Base-by-base conservation (phyloP, 1,140 invertebrate species). In the Helicoverpa armigera region DNA sequence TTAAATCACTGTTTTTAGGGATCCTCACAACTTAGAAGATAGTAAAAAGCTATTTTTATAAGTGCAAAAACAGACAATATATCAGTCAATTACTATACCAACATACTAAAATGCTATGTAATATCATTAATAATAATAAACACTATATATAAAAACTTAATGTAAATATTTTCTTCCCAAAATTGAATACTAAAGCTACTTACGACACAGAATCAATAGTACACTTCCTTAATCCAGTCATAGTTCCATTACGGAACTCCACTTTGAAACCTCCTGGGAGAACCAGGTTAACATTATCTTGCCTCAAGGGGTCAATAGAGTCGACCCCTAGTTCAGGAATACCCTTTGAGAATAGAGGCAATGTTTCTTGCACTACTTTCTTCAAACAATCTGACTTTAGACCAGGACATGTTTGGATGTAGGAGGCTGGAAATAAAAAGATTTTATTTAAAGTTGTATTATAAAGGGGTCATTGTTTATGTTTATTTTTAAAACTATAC, bases 191-290 rank as follows among this genome's bases (percentile, higher is more conserved):
- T 13, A 51, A 0, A 51, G 16, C 13, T 53, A 88, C 89, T 87
- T 80, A 93, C 92, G 80, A 85, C 5, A 82, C 86, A 16, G 82
- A 84, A 63, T 93, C 89, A 0, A 93, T 83, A 9, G 84, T 81
- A 53, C 92, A 93, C 72, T 92, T 93, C 63, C 83, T 87, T 7
- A 89, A 58, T 14, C 92, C 92, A 60, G 83, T 90, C 7, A 89
- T 29, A 11, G 79, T 72, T 31, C 88, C 89, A 75, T 93, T 79
- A 11, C 61, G 61, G 13, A 92, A 86, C 43, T 87, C 75, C 11
- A 93, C 61, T 81, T 91, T 91, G 3, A 93, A 85, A 0, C 85
- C 87, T 23, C 91, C 92, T 11, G 89, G 86, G 1, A 92, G 81
- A 0, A 87, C 85, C 7, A 91, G 63, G 5, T 83, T 72, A 0